Conservation (phyloP, 2,113 vertebrate genomes). For the Peromyscus californicus region DNA sequence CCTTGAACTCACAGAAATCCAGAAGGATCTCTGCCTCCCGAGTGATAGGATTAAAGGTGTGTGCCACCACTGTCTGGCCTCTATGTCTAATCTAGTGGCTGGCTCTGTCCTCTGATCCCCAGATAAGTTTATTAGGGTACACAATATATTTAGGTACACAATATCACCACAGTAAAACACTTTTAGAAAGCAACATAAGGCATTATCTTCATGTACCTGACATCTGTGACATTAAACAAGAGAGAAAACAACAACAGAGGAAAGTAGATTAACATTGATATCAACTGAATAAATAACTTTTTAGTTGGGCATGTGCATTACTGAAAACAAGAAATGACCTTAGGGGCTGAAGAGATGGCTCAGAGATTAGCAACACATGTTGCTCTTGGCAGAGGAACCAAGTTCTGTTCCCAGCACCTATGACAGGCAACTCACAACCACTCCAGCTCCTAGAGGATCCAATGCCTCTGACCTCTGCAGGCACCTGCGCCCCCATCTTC, state of each 20-base stretch:
- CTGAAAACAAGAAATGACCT: not conserved
- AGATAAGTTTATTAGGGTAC: too few species aligned
- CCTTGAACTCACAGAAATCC: too few species aligned
- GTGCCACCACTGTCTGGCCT: too few species aligned
- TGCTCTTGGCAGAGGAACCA: not conserved
- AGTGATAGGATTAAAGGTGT: too few species aligned
- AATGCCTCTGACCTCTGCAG: not conserved
- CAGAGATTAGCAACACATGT: not conserved
- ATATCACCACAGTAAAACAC: not conserved
- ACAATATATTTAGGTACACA: too few species aligned
- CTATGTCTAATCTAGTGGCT: too few species aligned
- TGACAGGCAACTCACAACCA: too few species aligned
- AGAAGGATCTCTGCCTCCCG: too few species aligned
- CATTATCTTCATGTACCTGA: not conserved
- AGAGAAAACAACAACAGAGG: not conserved
- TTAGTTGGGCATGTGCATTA: not conserved
- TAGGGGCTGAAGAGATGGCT: not conserved
- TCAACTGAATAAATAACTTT: not conserved
- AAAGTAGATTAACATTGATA: not conserved
- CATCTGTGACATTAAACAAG: not conserved
- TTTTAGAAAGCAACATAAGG: conserved; percentile 2
- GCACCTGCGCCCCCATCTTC: not conserved
- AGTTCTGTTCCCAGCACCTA: not conserved
- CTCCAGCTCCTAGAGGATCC: too few species aligned
- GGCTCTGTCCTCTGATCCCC: too few species aligned